These are phyloP conservation scores for Echeneis naucrates DNA, from an alignment of 2,797 vertebrate species.

Conservation along the genomic window DNA sequence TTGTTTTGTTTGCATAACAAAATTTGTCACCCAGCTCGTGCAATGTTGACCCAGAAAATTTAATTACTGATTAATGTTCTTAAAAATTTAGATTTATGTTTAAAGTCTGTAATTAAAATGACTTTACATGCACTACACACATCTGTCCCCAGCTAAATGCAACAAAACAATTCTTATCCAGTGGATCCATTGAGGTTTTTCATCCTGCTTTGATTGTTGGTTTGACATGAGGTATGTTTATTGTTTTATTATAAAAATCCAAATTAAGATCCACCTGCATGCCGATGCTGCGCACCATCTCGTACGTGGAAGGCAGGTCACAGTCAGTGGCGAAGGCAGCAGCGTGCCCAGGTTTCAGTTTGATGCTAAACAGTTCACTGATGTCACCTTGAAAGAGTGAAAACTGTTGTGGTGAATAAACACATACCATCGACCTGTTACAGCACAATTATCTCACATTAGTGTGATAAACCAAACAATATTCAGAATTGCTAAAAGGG, in stretches of 20 bases:
- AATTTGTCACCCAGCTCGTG: too few relatives aligned
- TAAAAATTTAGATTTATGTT: too few relatives aligned
- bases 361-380: constrained; percentile 88
- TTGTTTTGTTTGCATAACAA: too few relatives aligned
- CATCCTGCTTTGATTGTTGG: background rate
- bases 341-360: constrained; percentile 90
- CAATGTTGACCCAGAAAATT: too few relatives aligned
- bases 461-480: background rate
- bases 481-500: background rate
- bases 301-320: constrained; percentile 92
- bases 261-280: constrained; percentile 92
- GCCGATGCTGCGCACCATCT: constrained; percentile 91
- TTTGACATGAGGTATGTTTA: too few relatives aligned
- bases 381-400: constrained; percentile 90
- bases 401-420: background rate
- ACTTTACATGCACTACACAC: background rate
- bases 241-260: constrained; percentile 26
- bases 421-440: background rate
- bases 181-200: background rate
- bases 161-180: background rate
- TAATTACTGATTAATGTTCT: too few relatives aligned
- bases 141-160: background rate
- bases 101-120: too few relatives aligned
- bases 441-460: background rate
- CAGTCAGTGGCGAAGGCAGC: constrained; percentile 97